Base-by-base conservation (phyloP, 2,797 vertebrate species). In the Rachycentron canadum region DNA sequence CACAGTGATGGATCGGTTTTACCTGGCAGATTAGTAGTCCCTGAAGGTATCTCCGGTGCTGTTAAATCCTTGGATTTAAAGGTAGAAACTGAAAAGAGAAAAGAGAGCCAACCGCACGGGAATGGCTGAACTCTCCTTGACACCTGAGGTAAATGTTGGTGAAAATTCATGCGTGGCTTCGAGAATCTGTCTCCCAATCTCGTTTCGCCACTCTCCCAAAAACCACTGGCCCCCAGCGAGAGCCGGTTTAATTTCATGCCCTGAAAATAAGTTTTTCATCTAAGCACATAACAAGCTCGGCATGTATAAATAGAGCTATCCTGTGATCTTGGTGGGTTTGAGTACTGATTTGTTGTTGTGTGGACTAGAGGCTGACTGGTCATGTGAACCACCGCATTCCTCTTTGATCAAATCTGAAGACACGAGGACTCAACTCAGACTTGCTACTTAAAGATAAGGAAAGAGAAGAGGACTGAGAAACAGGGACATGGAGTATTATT, bases 361-460 rank as follows among this genome's bases (percentile, higher is more conserved):
- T 2, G n/a, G 55, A 63, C 69, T 12, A 8, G 19, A 3, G 67
- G 67, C 73, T 40, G 45, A 47, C 21, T n/a, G 45, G 21, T 47
- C 45, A 47, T 47, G 45, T 47, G 45, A 45, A 75, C 17, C n/a
- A 21, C 23, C 28, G 23, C 65, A 28, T 64, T 69, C 55, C 68
- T 57, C 25, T 59, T 28, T 73, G 47, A 69, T 82, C 78, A 28
- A 62, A 73, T 78, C 43, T 80, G 32, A 75, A 65, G 13, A 23
- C 34, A 43, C 26, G 52, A 34, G 26, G 25, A 60, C 49, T 73
- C 25, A 25, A 23, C n/a, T 57, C 16, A 58, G 58, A 14, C 7
- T 40, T 5, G n/a, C 53, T 63, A 63, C 9, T 21, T 28, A 65
- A 4, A 32, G 36, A 64, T 43, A 12, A 58, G 4, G 25, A 53